Percentiles rank a stretch among this genome's conserved stretches.
phyloP scores from a whole-genome alignment of 1,140 invertebrate species.

The Trichonephila clavata region DNA sequence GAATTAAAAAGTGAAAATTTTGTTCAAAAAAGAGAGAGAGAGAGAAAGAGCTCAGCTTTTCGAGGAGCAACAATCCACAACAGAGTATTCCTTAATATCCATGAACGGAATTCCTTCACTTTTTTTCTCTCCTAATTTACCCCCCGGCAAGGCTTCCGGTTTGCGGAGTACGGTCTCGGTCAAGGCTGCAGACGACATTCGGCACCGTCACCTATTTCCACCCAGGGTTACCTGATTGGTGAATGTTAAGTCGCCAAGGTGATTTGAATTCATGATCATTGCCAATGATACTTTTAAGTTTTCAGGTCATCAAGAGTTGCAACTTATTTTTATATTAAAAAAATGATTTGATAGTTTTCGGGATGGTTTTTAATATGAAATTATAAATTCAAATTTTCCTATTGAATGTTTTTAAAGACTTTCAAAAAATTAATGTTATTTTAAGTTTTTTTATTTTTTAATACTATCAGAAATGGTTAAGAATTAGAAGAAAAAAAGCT shows the following conservation, averaged over 20 bases:
- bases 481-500: too few relatives aligned
- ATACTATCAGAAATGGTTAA: too few relatives aligned
- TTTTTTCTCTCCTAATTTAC: not conserved
- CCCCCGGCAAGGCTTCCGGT: slow-evolving; percentile 71
- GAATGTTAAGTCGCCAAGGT: slow-evolving; percentile 13
- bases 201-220: slow-evolving; percentile 70
- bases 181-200: slow-evolving; percentile 72
- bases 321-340: not conserved
- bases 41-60: not conserved
- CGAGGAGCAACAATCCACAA: not conserved
- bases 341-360: too few relatives aligned
- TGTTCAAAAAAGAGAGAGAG: not conserved
- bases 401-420: too few relatives aligned
- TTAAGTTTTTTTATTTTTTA: too few relatives aligned
- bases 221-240: slow-evolving; percentile 39
- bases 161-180: slow-evolving; percentile 72
- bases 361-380: too few relatives aligned
- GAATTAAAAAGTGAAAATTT: slow-evolving; percentile 42
- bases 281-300: slow-evolving; percentile 1
- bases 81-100: not conserved
- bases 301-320: not conserved
- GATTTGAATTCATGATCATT: not conserved
- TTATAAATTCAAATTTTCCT: too few relatives aligned
- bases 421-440: too few relatives aligned
- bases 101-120: not conserved